A percentile compares a stretch with the other conserved stretches of the same genome.
phyloP scores from a whole-genome alignment of 2,797 vertebrate species.

The Benthosema pterotum region DNA sequence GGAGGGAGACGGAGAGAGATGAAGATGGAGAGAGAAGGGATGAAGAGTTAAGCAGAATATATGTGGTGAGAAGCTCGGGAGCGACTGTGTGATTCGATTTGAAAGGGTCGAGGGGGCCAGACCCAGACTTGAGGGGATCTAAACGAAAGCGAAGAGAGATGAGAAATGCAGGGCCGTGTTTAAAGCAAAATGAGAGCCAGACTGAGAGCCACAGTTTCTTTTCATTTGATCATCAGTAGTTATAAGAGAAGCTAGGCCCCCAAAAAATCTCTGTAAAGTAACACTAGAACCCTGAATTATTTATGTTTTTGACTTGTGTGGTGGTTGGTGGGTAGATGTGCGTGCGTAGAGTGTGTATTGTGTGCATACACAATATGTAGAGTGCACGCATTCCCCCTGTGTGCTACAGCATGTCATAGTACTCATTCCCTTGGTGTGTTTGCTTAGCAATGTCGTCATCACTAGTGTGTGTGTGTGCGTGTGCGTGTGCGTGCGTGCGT shows the following conservation, averaged over 20 bases:
- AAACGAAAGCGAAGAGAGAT: conserved; percentile 40
- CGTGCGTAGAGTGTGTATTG: too few relatives aligned
- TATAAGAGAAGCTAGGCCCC: conserved; percentile 27
- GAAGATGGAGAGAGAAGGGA: background rate
- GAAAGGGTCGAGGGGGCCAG: background rate
- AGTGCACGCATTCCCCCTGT: too few relatives aligned
- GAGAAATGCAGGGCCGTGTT: conserved; percentile 8
- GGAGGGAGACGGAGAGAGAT: background rate
- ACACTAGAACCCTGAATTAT: conserved; percentile 30
- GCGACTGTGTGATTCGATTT: conserved; percentile 40
- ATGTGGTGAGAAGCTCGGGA: conserved; percentile 30
- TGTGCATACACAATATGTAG: too few relatives aligned
- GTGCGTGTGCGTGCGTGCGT: conserved; percentile 6
- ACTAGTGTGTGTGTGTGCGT: background rate
- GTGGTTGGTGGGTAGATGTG: too few relatives aligned
- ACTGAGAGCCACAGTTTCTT: conserved; percentile 26
- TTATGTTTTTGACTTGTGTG: conserved; percentile 7
- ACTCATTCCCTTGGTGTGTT: too few relatives aligned
- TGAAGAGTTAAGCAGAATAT: background rate
- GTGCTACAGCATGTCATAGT: too few relatives aligned
- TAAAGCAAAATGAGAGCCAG: conserved; percentile 12
- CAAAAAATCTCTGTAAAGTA: conserved; percentile 20
- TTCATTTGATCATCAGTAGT: conserved; percentile 37
- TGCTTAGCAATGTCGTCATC: too few relatives aligned
- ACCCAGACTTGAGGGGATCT: background rate